Percentiles rank a stretch among this genome's conserved stretches.
phyloP scores from a whole-genome alignment of 1,140 invertebrate species.

The Diprion similis region DNA sequence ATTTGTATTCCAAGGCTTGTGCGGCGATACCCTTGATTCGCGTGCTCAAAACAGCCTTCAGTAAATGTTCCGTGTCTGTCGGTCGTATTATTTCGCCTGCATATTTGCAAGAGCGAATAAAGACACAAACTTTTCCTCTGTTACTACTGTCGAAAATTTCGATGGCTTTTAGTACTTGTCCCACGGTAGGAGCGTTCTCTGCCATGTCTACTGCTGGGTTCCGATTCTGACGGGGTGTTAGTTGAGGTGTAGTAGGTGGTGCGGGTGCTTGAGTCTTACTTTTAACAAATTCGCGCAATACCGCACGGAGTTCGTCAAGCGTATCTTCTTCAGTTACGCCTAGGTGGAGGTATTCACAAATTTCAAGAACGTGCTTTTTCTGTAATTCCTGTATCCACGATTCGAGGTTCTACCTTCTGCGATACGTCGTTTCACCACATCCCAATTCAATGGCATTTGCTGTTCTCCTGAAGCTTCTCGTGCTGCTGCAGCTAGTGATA shows the following conservation, averaged over 20 bases:
- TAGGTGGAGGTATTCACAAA: not conserved
- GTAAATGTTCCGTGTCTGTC: too few relatives aligned
- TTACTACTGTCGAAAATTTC: not conserved
- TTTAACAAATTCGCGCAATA: not conserved
- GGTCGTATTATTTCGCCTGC: too few relatives aligned
- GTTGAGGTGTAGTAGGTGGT: too few relatives aligned
- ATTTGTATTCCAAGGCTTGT: too few relatives aligned
- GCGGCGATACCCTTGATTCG: too few relatives aligned
- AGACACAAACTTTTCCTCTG: not conserved
- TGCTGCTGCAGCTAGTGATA: too few relatives aligned
- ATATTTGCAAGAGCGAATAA: not conserved
- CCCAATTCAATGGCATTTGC: not conserved
- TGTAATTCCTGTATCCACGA: not conserved
- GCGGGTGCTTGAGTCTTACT: not conserved
- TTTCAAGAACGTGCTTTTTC: not conserved
- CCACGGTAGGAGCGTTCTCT: too few relatives aligned
- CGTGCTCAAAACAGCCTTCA: too few relatives aligned
- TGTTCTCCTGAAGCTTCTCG: too few relatives aligned
- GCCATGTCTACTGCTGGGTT: too few relatives aligned
- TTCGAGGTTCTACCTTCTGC: not conserved
- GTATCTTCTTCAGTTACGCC: not conserved
- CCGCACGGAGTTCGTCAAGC: not conserved
- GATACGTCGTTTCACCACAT: not conserved
- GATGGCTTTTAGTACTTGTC: not conserved
- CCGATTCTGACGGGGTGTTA: too few relatives aligned